Base-by-base conservation (phyloP, 2,797 vertebrate genomes). In the Botia almorhae region DNA sequence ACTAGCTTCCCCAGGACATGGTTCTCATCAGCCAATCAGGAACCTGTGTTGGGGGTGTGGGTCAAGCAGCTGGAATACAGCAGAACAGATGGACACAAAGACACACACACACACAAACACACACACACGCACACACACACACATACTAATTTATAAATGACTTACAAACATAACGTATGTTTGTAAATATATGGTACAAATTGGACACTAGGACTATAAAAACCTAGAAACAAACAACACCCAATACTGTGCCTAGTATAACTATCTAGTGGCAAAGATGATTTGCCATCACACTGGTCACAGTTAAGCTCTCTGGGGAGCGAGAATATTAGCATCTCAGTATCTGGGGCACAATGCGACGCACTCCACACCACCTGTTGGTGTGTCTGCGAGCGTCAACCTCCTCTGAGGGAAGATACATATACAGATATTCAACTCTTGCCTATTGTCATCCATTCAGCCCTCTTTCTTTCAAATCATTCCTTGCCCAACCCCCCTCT, bases 51-150 rank as follows among this genome's bases (percentile, higher is more conserved):
- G 61, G 74, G 67, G 80, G 80, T 85, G 76, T 85, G 82, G 85
- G 85, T 80, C 80, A 85, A 80, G 83, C 85, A 87, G 83, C 85
- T 87, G 85, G 80, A 85, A 78, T 70, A 71, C 85, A 80, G 72
- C 81, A 73, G 69, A 87, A 76, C 85, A 83, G 79, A 86, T 86
- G 81, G 83, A 60, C 56, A 70, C 70, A 85, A 74, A 74, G 48
- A 78, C 78, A 80, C 65, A 78, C 2, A 36, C 2, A 6, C 36
- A 36, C 36, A 36, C 36, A 36, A 2, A 36, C 65, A 78, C n/a
- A n/a, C n/a, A n/a, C n/a, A n/a, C n/a, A n/a, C n/a, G n/a, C n/a
- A n/a, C 46, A 74, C 50, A 67, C 55, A 73, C 61, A 82, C 21
- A 48, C 69, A 67, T 3, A 48, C 29, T 3, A 1, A 78, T 71